Percentiles rank a stretch among this genome's conserved stretches.
phyloP scores from a whole-genome alignment of 1,140 invertebrate genomes.

The Papilio xuthus region DNA sequence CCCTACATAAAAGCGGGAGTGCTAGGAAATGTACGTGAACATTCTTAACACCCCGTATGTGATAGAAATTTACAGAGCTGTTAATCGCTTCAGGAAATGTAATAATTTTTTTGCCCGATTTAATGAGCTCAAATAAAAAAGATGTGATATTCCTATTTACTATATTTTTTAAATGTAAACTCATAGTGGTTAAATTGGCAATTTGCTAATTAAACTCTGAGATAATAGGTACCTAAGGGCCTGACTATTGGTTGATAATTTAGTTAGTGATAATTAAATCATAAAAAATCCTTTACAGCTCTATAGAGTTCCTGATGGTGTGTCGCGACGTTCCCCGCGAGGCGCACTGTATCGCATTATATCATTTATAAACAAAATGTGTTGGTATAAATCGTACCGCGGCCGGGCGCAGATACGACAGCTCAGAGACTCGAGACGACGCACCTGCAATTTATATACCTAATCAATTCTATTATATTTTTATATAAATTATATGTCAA shows the following conservation, averaged over 20 bases:
- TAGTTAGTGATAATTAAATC: too few species aligned
- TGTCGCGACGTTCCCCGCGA: slow-evolving; percentile 56
- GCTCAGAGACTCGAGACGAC: slow-evolving; percentile 55
- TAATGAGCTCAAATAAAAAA: not conserved
- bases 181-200: too few species aligned
- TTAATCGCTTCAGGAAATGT: slow-evolving; percentile 35
- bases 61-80: slow-evolving; percentile 57
- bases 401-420: slow-evolving; percentile 68
- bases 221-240: too few species aligned
- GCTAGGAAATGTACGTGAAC: slow-evolving; percentile 71
- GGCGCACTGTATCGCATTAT: slow-evolving; percentile 77
- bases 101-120: not conserved
- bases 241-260: too few species aligned
- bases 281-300: too few species aligned
- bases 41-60: slow-evolving; percentile 69
- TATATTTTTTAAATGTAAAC: too few species aligned
- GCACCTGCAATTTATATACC: slow-evolving; percentile 44
- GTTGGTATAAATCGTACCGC: slow-evolving; percentile 79
- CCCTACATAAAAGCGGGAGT: slow-evolving; percentile 68
- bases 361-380: slow-evolving; percentile 82
- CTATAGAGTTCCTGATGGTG: slow-evolving; percentile 53
- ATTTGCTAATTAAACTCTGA: too few species aligned
- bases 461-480: slow-evolving; percentile 5
- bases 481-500: not conserved
- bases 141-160: too few species aligned